Evolutionary conservation across 1,140 invertebrate genomes (phyloP).

Genomic region (Archegozetes longisetosus): DNA sequence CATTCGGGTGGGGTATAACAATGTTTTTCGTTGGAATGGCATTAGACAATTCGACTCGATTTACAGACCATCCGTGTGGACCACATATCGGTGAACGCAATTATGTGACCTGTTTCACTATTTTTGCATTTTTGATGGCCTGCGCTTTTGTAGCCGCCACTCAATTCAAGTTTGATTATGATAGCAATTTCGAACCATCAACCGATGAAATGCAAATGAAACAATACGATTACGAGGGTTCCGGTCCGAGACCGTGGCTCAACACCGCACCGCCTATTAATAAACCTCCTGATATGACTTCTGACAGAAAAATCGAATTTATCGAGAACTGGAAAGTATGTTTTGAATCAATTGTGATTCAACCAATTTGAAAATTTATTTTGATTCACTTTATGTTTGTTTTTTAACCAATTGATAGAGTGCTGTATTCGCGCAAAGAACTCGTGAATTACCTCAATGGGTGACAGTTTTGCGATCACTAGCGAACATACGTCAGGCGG

Average conservation of each 20-base stretch:
- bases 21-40: slow-evolving; percentile 94
- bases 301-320: slow-evolving; percentile 16
- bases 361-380: not conserved
- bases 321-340: slow-evolving; percentile 16
- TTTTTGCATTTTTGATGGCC: slow-evolving; percentile 91
- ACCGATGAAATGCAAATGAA: slow-evolving; percentile 13
- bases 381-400: slow-evolving; percentile 13
- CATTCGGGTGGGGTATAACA: slow-evolving; percentile 87
- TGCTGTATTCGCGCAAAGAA: slow-evolving; percentile 84
- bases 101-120: slow-evolving; percentile 95
- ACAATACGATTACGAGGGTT: slow-evolving; percentile 2
- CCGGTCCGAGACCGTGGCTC: slow-evolving; percentile 16
- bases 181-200: not conserved
- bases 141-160: slow-evolving; percentile 83
- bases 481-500: slow-evolving; percentile 71
- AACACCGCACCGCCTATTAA: slow-evolving; percentile 18
- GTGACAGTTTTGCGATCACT: slow-evolving; percentile 75
- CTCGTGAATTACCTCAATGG: slow-evolving; percentile 76
- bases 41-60: slow-evolving; percentile 79
- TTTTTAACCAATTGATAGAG: too few relatives aligned
- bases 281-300: slow-evolving; percentile 5
- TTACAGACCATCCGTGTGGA: slow-evolving; percentile 76
- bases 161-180: slow-evolving; percentile 42
- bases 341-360: not conserved
- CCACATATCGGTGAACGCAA: slow-evolving; percentile 80